Conservation (phyloP, 2,888 invertebrate species). For the Brachycybe producta region DNA sequence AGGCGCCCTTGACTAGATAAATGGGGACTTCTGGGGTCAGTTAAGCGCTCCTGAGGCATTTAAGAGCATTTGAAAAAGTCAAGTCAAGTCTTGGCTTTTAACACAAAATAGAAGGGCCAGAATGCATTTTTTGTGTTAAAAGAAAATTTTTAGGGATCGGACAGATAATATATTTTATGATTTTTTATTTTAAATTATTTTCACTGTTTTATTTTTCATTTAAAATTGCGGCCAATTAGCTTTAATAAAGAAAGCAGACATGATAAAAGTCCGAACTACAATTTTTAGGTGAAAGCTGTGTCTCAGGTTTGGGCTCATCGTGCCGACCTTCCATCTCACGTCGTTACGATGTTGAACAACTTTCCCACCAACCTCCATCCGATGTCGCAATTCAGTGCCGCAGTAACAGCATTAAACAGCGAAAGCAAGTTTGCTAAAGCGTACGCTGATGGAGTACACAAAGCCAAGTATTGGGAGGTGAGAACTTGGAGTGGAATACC, state of each 20-base stretch:
- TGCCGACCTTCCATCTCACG: constrained; percentile 81
- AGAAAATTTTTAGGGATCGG: too few relatives aligned
- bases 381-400: constrained; percentile 87
- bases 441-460: constrained; percentile 74
- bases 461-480: constrained; percentile 80
- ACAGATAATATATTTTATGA: too few relatives aligned
- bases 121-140: too few relatives aligned
- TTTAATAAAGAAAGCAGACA: background rate
- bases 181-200: too few relatives aligned
- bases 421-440: constrained; percentile 87
- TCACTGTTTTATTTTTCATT: background rate
- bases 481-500: constrained; percentile 17
- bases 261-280: too few relatives aligned
- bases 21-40: too few relatives aligned
- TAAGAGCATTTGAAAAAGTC: too few relatives aligned
- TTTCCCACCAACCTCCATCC: constrained; percentile 81
- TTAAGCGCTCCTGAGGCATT: too few relatives aligned
- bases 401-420: constrained; percentile 78
- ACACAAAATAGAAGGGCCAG: too few relatives aligned
- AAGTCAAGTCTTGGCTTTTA: too few relatives aligned
- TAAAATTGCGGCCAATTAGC: background rate
- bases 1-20: too few relatives aligned
- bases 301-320: constrained; percentile 73
- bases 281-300: constrained; percentile 42
- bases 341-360: constrained; percentile 84